Base-by-base conservation (phyloP, 1,140 invertebrate genomes). In the Diprion similis region DNA sequence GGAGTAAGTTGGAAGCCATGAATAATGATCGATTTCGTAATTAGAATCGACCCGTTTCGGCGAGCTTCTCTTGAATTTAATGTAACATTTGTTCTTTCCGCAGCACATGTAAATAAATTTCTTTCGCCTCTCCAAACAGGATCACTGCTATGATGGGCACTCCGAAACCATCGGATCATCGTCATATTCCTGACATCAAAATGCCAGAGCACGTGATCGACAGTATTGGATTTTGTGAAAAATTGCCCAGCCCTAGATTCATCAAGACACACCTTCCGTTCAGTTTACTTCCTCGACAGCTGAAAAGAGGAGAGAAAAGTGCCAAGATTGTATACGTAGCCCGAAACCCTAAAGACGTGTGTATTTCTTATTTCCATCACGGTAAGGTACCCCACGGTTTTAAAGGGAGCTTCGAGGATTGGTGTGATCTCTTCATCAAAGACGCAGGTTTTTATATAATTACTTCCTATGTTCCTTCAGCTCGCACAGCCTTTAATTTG, bases 291-390 rank as follows among this genome's bases (percentile, higher is more conserved):
- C 89, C 84, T 4, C 74, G 74, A 13, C 77, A 85, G 68, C 51
- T 87, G 19, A 74, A 71, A n/a, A 70, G 78, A 19, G 18, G 68
- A 64, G 47, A 46, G 0, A 80, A 75, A 1, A 76, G 73, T 51
- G 77, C 80, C 13, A 81, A 86, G 92, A 91, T 95, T 0, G 91
- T 96, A 68, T 95, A 95, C 78, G 90, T 95, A 0, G 90, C 91
- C 4, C 89, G 95, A 75, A 94, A 95, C 85, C 92, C 94, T 2
- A 95, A 94, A 84, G 94, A 96, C 82, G 91, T 91, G 0, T 91
- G 91, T 48, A 90, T 95, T 7, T 95, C 94, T 0, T 94, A 92
- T 81, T 95, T 90, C 79, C 90, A 95, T 83, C 93, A 94, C 81
- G 89, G 89, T 80, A 87, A 86, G n/a, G 82, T 91, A 13, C 86